Evolutionary conservation across 2,797 vertebrate species (phyloP), one percentile per base, ranked within the genome.

Genomic region (Rousettus madagascariensis): DNA sequence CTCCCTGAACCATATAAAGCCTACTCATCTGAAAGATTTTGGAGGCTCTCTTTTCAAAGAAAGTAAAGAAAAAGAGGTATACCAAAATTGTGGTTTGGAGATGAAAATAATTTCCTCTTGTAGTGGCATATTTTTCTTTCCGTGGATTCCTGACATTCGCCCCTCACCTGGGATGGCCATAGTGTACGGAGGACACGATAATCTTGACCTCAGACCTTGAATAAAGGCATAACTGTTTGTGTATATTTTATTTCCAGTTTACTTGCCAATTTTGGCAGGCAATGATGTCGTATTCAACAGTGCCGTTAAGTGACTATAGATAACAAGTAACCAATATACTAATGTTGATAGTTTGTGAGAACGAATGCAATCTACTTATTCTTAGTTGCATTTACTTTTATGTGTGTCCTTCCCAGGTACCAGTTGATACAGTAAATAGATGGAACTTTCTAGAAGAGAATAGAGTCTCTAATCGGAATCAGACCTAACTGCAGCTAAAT

Each of bases 341-440:
- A 85, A 38, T 79, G 95, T 74, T 83, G 86, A 83, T 12, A 24
- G 2, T 3, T 87, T 41, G 90, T 94, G 68, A 94, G 33, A 69
- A 82, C 63, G 43, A 75, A 36, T 55, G 2, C 3, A 63, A 41
- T 94, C 51, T 13, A 1, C 84, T 82, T 33, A 41, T 71, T 87
- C 38, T 82, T 90, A 74, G 74, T 84, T 87, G 38, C 75, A 33
- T 22, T 24, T 24, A 46, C 33, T 82, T 96, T 94, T 95, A 36
- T 57, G 91, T 59, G 3, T 78, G 9, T 15, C 43, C 12, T 83
- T 96, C 55, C 61, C 24, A 26, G 65, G 28, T 17, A 57, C 2
- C 2, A 79, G 26, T 22, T 61, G 85, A 33, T 19, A 85, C 12
- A n/a, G 16, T 94, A 53, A 94, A 20, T 49, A 72, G 20, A 26